A percentile compares a stretch with the other conserved stretches of the same genome.
Evolutionary conservation across 2,113 vertebrate species (phyloP).

Genomic region (Ceyx margarethae): DNA sequence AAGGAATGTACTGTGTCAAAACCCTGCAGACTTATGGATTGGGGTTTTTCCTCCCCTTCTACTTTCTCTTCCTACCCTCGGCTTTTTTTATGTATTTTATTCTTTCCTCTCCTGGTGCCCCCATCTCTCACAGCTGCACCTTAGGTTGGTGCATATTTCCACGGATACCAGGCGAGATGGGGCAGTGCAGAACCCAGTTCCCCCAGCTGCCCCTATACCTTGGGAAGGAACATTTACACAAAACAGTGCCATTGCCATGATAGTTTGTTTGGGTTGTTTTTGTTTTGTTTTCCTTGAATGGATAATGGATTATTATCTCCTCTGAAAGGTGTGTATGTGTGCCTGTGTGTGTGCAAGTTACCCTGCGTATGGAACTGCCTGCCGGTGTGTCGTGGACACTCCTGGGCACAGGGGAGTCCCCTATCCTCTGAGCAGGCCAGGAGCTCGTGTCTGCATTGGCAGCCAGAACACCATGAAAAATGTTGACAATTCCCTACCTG

Average conservation of each 20-base stretch:
- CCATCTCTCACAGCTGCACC: slow-evolving; percentile 74
- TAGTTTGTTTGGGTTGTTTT: slow-evolving; percentile 69
- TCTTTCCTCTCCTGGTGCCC: slow-evolving; percentile 40
- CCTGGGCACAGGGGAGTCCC: slow-evolving; percentile 2
- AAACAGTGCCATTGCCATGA: slow-evolving; percentile 77
- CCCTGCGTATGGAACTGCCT: slow-evolving; percentile 56
- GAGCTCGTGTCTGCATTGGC: slow-evolving; percentile 22
- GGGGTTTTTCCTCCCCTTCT: background rate
- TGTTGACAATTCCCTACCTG: slow-evolving; percentile 38
- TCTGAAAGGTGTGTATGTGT: slow-evolving; percentile 62
- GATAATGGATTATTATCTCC: slow-evolving; percentile 70
- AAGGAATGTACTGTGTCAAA: slow-evolving; percentile 83
- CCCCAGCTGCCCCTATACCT: slow-evolving; percentile 68
- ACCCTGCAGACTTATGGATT: slow-evolving; percentile 72
- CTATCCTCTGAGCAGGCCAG: background rate
- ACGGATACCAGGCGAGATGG: slow-evolving; percentile 70
- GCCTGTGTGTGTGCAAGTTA: background rate
- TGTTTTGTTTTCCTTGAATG: slow-evolving; percentile 59
- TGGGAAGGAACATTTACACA: slow-evolving; percentile 73
- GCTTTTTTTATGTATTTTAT: slow-evolving; percentile 75
- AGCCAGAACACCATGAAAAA: slow-evolving; percentile 10
- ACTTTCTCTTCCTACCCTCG: slow-evolving; percentile 24
- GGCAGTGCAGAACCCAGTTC: slow-evolving; percentile 52
- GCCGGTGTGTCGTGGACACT: slow-evolving; percentile 46
- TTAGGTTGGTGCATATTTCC: slow-evolving; percentile 48